Percentiles rank a stretch among this genome's conserved stretches.
phyloP scores from a whole-genome alignment of 23 tunicate genomes.

The Ascidia mentula region DNA sequence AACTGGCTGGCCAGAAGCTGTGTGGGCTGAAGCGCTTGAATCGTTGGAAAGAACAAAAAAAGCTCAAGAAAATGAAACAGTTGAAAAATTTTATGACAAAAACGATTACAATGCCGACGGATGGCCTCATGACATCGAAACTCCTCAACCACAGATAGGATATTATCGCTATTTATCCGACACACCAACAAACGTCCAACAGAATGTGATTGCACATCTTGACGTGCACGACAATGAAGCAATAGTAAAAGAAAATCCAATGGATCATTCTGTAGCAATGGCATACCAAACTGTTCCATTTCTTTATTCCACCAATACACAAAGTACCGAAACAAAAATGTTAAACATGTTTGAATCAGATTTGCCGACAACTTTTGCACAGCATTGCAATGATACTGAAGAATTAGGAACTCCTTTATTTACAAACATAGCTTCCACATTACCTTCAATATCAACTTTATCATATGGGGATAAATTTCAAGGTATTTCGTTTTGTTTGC shows the following conservation, averaged over 20 bases:
- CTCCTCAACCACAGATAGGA: not conserved
- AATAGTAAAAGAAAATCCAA: not conserved
- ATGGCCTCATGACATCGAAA: not conserved
- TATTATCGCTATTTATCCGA: not conserved
- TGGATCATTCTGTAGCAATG: not conserved
- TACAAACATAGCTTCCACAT: not conserved
- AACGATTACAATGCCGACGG: not conserved
- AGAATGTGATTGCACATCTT: not conserved
- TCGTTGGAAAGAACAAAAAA: slow-evolving; percentile 5
- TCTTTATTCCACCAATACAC: not conserved
- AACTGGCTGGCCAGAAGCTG: slow-evolving; percentile 94
- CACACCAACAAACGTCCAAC: not conserved
- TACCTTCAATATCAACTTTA: slow-evolving; percentile 15
- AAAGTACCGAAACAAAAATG: not conserved
- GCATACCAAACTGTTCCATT: not conserved
- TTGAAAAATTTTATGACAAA: not conserved
- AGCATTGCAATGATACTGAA: not conserved
- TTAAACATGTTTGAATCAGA: not conserved
- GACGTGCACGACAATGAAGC: not conserved
- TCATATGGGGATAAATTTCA: not conserved
- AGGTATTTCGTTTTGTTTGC: too few relatives aligned
- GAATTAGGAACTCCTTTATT: not conserved
- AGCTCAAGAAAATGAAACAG: not conserved
- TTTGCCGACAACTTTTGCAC: not conserved
- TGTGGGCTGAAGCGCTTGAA: slow-evolving; percentile 84